Evolutionary conservation across 2,797 vertebrate genomes (phyloP).

Genomic region (Eulemur rubriventer): DNA sequence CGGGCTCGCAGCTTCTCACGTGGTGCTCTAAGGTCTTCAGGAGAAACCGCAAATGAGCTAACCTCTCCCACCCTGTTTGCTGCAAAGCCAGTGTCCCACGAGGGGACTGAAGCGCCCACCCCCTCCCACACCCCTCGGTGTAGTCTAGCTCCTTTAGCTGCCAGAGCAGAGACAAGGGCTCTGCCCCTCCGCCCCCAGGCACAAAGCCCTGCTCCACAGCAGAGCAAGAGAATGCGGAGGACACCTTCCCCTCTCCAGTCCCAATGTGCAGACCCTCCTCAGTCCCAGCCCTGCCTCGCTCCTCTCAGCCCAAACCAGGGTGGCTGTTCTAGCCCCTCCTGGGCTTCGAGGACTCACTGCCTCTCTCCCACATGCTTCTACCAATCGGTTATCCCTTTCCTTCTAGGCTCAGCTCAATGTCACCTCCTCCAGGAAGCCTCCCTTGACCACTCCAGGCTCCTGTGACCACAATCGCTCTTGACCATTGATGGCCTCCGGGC

Average conservation of each 20-base stretch:
- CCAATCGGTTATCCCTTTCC: neutral
- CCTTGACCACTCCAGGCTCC: neutral
- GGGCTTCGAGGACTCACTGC: neutral
- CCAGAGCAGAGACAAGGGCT: neutral
- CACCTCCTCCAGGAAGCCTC: neutral
- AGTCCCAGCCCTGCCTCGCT: neutral
- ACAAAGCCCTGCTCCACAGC: neutral
- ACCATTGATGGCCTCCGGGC: neutral
- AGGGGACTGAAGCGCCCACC: neutral
- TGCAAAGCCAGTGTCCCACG: neutral
- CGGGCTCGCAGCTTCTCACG: neutral
- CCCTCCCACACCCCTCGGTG: fast-evolving
- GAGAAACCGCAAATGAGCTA: neutral
- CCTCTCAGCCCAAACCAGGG: neutral
- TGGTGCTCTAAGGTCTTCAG: neutral
- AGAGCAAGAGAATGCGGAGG: neutral
- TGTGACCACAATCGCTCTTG: neutral
- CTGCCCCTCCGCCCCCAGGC: neutral
- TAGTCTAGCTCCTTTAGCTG: neutral
- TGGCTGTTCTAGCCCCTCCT: neutral
- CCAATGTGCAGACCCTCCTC: fast-evolving
- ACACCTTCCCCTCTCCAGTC: neutral
- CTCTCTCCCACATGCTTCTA: neutral
- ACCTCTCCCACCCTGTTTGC: neutral
- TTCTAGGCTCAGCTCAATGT: neutral